phyloP scores from a whole-genome alignment of 2,797 vertebrate genomes.

The Avahi laniger region DNA sequence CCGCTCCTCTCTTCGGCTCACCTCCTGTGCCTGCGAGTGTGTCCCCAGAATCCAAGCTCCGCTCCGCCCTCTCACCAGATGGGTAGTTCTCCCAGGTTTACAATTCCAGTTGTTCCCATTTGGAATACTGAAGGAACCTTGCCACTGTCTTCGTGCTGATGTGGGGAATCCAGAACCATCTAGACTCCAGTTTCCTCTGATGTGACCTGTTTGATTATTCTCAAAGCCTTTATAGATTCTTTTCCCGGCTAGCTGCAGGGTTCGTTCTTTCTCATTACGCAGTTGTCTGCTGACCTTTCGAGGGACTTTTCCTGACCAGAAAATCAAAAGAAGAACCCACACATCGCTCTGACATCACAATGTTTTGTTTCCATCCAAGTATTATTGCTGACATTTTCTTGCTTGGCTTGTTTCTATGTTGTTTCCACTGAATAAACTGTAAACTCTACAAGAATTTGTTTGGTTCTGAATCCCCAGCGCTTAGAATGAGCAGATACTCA shows the following conservation, averaged over 20 bases:
- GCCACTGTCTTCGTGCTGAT: neutral
- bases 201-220: neutral
- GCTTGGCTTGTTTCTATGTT: neutral
- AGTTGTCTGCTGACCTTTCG: neutral
- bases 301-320: neutral
- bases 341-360: neutral
- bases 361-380: neutral
- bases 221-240: neutral
- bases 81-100: neutral
- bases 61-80: neutral
- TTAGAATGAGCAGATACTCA: neutral
- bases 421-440: neutral
- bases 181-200: neutral
- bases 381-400: neutral
- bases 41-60: neutral
- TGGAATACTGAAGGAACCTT: neutral
- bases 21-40: neutral
- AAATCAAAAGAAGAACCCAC: neutral
- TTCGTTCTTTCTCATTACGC: neutral
- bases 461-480: neutral
- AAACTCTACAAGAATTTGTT: neutral
- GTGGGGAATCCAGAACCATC: neutral
- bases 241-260: neutral
- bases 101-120: neutral
- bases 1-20: neutral